Base-by-base conservation (phyloP, 1,140 invertebrate species). In the Lordiphosa clarofinis region DNA sequence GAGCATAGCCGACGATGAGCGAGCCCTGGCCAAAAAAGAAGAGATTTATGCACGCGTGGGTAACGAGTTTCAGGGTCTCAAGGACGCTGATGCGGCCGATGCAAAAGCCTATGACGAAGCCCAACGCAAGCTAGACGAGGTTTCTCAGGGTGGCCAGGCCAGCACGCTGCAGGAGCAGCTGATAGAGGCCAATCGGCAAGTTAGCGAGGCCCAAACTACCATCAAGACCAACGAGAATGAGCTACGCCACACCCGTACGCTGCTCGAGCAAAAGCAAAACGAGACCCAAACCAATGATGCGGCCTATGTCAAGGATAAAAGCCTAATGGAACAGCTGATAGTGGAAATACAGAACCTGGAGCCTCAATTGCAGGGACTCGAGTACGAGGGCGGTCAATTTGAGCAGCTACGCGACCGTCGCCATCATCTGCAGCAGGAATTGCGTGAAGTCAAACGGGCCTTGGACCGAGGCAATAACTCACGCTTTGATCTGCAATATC, bases 111-210 rank as follows among this genome's bases (percentile, higher is more conserved):
- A 96, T 61, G 89, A 91, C 8, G 91, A 91, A 35, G 96, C 96
- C 0, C 94, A 97, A 89, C 93, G 94, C 44, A 92, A 92, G 48
- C 95, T 94, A 66, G 93, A 98, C 76, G 96, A 96, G 50, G 93
- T 97, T 5, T 95, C 92, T 86, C 91, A 94, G 15, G 97, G 97
- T 72, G 96, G 96, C 10, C 92, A 94, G 87, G 93, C 94, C 54
- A 92, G 94, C n/a, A 96, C 96, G 4, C 90, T 98, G 12, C 94
- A 96, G 87, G 95, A 98, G 66, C 96, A 98, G 86, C 90, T 98
- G 1, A 97, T 97, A 73, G 92, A 94, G 87, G 94, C 95, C 0
- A 95, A 95, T 73, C 92, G 94, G 73, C 92, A 92, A 49, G 92
- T 94, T 5, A 93, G 93, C 11, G 92, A 94, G 68, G 94, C 95